These are phyloP conservation scores for Epinephelus awoara DNA, from an alignment of 2,797 vertebrate species.

Conservation along the genomic window DNA sequence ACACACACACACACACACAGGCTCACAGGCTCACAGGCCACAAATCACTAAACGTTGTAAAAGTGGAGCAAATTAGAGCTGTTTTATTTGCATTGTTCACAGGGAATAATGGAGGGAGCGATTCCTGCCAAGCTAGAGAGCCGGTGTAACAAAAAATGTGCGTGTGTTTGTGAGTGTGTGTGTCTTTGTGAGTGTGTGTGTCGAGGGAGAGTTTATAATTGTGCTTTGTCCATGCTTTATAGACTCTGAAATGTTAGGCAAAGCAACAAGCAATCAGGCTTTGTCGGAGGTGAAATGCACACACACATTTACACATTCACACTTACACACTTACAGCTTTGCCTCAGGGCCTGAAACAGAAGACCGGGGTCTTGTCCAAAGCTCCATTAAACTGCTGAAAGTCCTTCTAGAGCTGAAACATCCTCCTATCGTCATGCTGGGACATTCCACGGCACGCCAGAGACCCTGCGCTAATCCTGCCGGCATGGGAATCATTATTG, in stretches of 20 bases:
- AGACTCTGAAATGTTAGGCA: constrained; percentile 53
- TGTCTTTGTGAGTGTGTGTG: not conserved
- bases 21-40: constrained; percentile 51
- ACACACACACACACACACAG: not conserved
- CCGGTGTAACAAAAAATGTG: constrained; percentile 39
- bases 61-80: constrained; percentile 72
- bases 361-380: constrained; percentile 79
- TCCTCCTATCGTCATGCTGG: constrained; percentile 83
- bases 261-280: constrained; percentile 67
- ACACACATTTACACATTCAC: constrained; percentile 49
- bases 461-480: constrained; percentile 83
- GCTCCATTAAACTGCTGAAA: constrained; percentile 79
- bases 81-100: constrained; percentile 77
- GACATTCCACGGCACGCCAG: constrained; percentile 83
- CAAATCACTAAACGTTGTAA: constrained; percentile 66
- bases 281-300: constrained; percentile 50
- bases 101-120: constrained; percentile 55
- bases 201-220: constrained; percentile 34
- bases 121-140: constrained; percentile 56
- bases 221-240: constrained; percentile 53
- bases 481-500: constrained; percentile 88
- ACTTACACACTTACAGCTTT: constrained; percentile 33
- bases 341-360: constrained; percentile 78
- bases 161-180: constrained; percentile 15
- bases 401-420: constrained; percentile 82